Base-by-base conservation (phyloP, 2,113 vertebrate species). In the Peromyscus californicus region DNA sequence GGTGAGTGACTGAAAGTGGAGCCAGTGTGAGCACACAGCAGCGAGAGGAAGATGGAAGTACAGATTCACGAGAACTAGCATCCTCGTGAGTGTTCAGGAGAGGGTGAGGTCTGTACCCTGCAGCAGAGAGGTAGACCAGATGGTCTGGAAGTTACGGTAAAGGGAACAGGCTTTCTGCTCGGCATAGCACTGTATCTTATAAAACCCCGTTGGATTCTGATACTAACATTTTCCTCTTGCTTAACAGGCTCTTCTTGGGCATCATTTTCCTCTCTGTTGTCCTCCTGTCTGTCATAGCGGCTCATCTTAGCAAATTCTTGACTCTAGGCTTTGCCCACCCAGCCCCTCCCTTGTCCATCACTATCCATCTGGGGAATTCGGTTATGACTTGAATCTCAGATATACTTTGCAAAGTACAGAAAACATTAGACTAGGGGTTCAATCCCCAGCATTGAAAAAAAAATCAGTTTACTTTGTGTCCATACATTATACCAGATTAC, bases 201-300 rank as follows among this genome's bases (percentile, higher is more conserved):
- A 91, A 96, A 96, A 88, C 74, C 72, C 85, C 39, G 59, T 86
- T 97, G 95, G 13, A 85, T 90, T 93, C 91, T 74, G 39, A 84
- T 95, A 82, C 54, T 89, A 84, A 48, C 21, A 78, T 84, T 86
- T 90, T 82, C 45, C 51, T 88, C 65, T 94, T 70, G 16, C 42
- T 70, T 79, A 65, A 59, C 57, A 80, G 29, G 45, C 57, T n/a
- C n/a, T n/a, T 92, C 29, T 74, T 93, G 93, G 88, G 42, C 33
- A 88, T 45, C 42, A 59, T 95, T 94, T 96, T 80, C 33, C 21
- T 91, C 84, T 92, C 79, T 88, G 16, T 94, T 75, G 67, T 7
- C 15, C 48, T 33, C 29, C 8, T 86, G 24, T 19, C 4, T 54
- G n/a, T 70, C 22, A 51, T 26, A 90, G 48, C 51, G 67, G 87